These are phyloP conservation scores for Haemorhous mexicanus DNA, from an alignment of 2,113 vertebrate species.

Conservation along the genomic window DNA sequence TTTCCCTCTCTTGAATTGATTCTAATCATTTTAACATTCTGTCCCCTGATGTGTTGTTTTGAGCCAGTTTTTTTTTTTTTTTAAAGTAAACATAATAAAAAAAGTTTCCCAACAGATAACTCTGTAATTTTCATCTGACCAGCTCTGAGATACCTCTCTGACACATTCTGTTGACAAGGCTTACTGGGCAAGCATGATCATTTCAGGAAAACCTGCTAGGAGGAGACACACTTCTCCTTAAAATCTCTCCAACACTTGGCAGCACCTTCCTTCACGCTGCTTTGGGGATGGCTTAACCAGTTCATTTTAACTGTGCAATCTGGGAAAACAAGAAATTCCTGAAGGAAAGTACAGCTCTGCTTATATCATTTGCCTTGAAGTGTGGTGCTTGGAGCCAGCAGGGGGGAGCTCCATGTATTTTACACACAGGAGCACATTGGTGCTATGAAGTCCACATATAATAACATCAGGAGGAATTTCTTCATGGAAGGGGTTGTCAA, in stretches of 20 bases:
- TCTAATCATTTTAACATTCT: background rate
- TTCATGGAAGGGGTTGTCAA: background rate
- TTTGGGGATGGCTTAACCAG: background rate
- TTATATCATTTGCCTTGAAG: no score
- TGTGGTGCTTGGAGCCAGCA: background rate
- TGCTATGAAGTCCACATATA: fast-evolving
- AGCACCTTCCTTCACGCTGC: fast-evolving
- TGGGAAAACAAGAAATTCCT: background rate
- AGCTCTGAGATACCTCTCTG: background rate
- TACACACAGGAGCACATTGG: background rate
- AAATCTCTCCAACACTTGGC: background rate
- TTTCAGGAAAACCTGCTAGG: background rate
- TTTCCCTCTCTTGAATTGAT: background rate
- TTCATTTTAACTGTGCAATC: background rate
- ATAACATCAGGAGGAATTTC: background rate
- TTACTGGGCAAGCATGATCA: no score
- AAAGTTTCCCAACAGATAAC: background rate
- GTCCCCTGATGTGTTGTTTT: background rate
- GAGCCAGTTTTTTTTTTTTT: background rate
- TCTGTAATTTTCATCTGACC: background rate
- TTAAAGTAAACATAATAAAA: background rate
- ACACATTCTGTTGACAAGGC: background rate
- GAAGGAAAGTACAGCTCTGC: background rate
- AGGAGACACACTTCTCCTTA: fast-evolving
- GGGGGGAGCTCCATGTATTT: fast-evolving